A percentile compares a stretch with the other conserved stretches of the same genome.
Conservation (phyloP, 2,888 invertebrate species). For the Xanthia togata region DNA sequence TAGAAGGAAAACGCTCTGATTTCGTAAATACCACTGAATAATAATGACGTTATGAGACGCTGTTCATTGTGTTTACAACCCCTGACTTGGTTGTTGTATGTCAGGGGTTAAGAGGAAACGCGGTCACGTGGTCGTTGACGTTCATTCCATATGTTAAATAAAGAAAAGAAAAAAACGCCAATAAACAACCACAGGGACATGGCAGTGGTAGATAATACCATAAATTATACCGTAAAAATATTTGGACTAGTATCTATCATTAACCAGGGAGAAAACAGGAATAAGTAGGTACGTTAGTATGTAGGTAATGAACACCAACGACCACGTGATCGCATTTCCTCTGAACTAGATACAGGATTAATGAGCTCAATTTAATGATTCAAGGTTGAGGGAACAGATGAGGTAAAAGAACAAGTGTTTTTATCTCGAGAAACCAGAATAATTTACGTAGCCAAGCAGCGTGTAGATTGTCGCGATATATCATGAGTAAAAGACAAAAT, state of each 20-base stretch:
- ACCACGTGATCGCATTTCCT: no score
- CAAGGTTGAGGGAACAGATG: constrained; percentile 1
- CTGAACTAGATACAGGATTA: not conserved
- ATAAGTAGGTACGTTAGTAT: no score
- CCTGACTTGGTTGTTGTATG: constrained; percentile 4
- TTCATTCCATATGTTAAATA: no score
- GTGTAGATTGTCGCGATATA: not conserved
- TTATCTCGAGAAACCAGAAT: not conserved
- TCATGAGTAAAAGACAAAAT: not conserved
- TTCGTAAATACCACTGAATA: constrained; percentile 39
- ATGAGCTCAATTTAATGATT: constrained; percentile 20
- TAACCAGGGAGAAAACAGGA: no score
- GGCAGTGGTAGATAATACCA: no score
- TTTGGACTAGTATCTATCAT: no score
- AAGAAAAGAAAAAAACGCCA: no score
- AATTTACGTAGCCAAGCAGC: not conserved
- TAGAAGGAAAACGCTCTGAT: constrained; percentile 20
- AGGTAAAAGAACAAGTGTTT: not conserved
- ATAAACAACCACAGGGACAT: no score
- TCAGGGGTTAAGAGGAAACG: constrained; percentile 1
- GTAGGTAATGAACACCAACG: no score
- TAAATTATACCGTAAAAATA: no score
- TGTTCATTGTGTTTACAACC: constrained; percentile 11
- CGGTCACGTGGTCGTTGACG: no score
- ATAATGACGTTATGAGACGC: constrained; percentile 11